Percentiles rank a stretch among this genome's conserved stretches.
phyloP scores from a whole-genome alignment of 2,797 vertebrate genomes.

The Sternarchorhynchus goeldii region DNA sequence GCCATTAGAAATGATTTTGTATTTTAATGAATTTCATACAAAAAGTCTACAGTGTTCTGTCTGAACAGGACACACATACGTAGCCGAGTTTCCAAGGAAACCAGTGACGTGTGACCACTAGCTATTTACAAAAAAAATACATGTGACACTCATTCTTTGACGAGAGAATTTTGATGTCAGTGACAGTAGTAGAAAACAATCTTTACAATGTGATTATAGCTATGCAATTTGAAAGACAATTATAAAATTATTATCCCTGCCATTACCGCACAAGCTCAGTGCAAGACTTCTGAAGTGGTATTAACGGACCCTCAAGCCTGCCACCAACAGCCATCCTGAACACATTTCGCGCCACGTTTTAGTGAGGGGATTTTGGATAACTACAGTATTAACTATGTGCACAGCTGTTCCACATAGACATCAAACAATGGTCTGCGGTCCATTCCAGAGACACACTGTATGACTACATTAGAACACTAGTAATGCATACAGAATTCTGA shows the following conservation, averaged over 20 bases:
- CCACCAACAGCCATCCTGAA: neutral
- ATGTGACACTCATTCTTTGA: neutral
- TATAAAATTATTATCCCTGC: neutral
- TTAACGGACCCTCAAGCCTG: neutral
- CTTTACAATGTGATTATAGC: neutral
- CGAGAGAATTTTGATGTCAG: neutral
- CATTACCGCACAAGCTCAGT: neutral
- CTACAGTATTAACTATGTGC: neutral
- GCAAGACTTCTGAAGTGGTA: neutral
- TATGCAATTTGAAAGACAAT: neutral
- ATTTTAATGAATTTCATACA: constrained; percentile 37
- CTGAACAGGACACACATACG: neutral
- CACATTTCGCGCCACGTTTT: neutral
- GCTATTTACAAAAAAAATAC: constrained; percentile 8
- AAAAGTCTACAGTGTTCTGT: constrained; percentile 1
- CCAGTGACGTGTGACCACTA: neutral
- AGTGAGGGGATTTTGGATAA: neutral
- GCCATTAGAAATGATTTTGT: neutral
- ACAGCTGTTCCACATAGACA: neutral
- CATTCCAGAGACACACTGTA: too few species aligned
- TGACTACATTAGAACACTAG: neutral
- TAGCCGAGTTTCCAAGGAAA: neutral
- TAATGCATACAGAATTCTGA: neutral
- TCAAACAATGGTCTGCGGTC: neutral
- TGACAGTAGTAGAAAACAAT: constrained; percentile 7